Evolutionary conservation across 92 coral and sea anemone genomes (phyloP).

Genomic region (Palythoa grandiflora): DNA sequence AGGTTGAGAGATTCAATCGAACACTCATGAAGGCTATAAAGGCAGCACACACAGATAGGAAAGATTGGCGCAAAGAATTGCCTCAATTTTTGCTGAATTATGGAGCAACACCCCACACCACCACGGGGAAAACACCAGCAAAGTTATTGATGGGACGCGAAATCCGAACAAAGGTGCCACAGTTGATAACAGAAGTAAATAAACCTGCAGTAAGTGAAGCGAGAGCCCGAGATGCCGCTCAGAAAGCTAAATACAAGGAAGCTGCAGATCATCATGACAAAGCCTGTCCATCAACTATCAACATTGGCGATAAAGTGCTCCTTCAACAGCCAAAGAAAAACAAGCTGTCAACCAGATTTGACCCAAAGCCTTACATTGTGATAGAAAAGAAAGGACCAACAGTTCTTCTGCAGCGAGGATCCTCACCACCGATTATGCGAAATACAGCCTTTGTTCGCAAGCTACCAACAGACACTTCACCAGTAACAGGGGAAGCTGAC

Average conservation of each 20-base stretch:
- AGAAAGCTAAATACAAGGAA: conserved; percentile 3
- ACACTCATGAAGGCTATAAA: conserved; percentile 14
- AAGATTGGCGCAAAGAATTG: conserved; percentile 43
- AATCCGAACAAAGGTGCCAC: neutral
- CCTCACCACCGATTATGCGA: conserved; percentile 24
- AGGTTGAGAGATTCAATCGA: neutral
- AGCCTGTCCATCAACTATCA: conserved; percentile 18
- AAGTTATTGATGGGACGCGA: neutral
- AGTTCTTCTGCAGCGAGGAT: conserved; percentile 48
- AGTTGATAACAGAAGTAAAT: neutral
- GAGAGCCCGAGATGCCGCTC: neutral
- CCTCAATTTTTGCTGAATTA: conserved; percentile 44
- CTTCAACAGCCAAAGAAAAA: conserved; percentile 42
- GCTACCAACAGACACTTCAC: conserved; percentile 24
- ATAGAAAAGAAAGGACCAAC: conserved; percentile 44
- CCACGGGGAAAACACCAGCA: conserved; percentile 28
- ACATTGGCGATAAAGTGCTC: conserved; percentile 55
- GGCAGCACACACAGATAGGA: conserved; percentile 44
- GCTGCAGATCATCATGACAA: conserved; percentile 17
- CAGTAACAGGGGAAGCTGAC: too few species aligned
- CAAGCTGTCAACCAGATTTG: conserved; percentile 46
- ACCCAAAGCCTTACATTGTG: conserved; percentile 50
- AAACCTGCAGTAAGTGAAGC: neutral
- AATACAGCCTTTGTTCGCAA: conserved; percentile 42
- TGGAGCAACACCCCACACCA: conserved; percentile 48